Percentiles rank a stretch among this genome's conserved stretches.
Evolutionary conservation across 2,113 vertebrate genomes (phyloP).

Genomic region (Cinclus mexicanus): DNA sequence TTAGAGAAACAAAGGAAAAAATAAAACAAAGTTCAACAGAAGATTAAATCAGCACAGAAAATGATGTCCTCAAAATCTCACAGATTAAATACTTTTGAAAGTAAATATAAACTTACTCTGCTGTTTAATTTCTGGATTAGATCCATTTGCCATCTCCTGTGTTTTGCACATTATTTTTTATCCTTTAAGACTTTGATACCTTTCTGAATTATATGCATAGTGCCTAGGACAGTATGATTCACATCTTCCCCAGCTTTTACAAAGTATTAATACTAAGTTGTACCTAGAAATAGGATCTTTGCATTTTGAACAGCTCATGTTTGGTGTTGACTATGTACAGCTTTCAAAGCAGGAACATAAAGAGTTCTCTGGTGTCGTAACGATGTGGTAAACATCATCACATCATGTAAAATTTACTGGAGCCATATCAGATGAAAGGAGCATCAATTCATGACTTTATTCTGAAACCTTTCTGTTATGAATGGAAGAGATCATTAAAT

Average conservation of each 20-base stretch:
- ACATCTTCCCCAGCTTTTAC: not conserved
- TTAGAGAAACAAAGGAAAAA: not conserved
- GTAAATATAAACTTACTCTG: not conserved
- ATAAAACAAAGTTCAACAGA: not conserved
- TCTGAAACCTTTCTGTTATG: not conserved
- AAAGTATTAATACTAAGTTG: not conserved
- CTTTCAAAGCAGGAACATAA: not conserved
- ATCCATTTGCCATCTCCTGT: not conserved
- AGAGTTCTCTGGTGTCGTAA: not conserved
- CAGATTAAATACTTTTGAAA: not conserved
- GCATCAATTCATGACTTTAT: not conserved
- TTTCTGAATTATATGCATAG: not conserved
- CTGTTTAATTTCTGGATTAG: not conserved
- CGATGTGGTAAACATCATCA: not conserved
- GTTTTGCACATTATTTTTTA: not conserved
- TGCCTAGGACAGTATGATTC: not conserved
- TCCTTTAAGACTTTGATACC: not conserved
- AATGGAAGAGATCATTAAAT: not conserved
- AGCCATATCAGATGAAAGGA: not conserved
- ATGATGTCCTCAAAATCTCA: not conserved
- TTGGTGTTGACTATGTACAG: not conserved
- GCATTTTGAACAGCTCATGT: not conserved
- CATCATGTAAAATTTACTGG: not conserved
- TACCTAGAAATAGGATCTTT: not conserved
- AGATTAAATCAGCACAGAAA: not conserved